These are phyloP conservation scores for Silurus asotus DNA, from an alignment of 2,113 vertebrate genomes.

Conservation along the genomic window DNA sequence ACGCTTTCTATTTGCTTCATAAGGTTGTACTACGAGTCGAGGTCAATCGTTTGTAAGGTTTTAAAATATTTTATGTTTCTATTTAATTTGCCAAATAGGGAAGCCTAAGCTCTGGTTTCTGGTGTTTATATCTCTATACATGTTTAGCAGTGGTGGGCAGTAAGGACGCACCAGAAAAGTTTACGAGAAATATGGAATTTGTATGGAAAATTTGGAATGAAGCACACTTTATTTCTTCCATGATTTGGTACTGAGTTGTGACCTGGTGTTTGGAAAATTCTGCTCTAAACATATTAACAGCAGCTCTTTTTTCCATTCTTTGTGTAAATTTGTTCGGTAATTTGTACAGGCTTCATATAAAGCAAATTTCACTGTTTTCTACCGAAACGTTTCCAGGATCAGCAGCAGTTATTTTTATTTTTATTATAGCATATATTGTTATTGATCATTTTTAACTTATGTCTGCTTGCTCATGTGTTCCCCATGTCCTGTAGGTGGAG, in stretches of 20 bases:
- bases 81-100: not conserved
- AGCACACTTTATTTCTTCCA: no score
- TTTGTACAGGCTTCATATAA: not conserved
- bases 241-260: no score
- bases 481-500: constrained; percentile 78
- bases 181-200: no score
- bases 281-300: no score
- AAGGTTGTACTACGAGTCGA: not conserved
- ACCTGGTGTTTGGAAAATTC: no score
- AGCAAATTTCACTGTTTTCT: no score
- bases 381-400: not conserved
- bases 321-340: not conserved
- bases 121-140: no score
- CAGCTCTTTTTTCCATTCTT: not conserved
- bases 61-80: not conserved
- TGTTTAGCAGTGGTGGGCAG: no score
- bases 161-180: no score
- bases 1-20: constrained; percentile 35
- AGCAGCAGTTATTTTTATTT: not conserved
- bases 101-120: not conserved
- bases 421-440: not conserved
- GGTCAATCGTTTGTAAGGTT: not conserved
- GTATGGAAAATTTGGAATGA: no score
- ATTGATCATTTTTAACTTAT: not conserved
- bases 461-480: not conserved